A percentile compares a stretch with the other conserved stretches of the same genome.
phyloP scores from a whole-genome alignment of 2,888 invertebrate species.

The Lasioglossum marginatum region DNA sequence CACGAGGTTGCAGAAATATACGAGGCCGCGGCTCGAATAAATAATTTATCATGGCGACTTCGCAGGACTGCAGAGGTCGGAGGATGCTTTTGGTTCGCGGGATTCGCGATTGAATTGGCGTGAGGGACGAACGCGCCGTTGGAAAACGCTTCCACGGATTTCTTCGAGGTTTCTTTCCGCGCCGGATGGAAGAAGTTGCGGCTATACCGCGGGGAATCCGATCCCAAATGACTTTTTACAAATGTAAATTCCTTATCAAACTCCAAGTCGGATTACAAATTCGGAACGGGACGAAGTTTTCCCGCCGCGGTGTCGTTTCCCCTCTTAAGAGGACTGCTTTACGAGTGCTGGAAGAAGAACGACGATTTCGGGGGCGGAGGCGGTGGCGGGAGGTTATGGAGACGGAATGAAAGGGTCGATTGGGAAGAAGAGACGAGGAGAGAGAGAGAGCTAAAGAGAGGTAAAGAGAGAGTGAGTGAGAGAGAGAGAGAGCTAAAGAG shows the following conservation, averaged over 20 bases:
- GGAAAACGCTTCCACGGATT: conserved; percentile 21
- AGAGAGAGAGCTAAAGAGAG: not conserved
- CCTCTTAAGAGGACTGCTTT: conserved; percentile 58
- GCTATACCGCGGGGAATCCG: conserved; percentile 65
- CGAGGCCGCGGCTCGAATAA: conserved; percentile 11
- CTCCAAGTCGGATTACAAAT: conserved; percentile 78
- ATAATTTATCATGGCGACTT: conserved; percentile 34
- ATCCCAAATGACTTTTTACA: conserved; percentile 77
- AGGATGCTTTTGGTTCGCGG: not conserved
- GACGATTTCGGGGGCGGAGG: not conserved
- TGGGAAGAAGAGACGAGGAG: not conserved
- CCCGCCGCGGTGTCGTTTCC: conserved; percentile 60
- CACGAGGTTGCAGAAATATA: not conserved
- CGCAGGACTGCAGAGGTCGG: not conserved
- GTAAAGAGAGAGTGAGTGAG: not conserved
- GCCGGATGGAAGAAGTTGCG: conserved; percentile 48
- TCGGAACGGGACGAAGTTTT: conserved; percentile 77
- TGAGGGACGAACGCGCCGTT: not conserved
- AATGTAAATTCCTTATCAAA: conserved; percentile 81
- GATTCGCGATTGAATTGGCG: conserved; percentile 28
- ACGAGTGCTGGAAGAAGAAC: conserved; percentile 47
- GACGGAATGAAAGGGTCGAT: conserved; percentile 18
- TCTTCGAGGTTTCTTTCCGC: conserved; percentile 36
- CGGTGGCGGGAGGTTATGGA: not conserved
- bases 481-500: not conserved